These are phyloP conservation scores for Botia almorhae DNA, from an alignment of 2,797 vertebrate genomes.

Conservation along the genomic window DNA sequence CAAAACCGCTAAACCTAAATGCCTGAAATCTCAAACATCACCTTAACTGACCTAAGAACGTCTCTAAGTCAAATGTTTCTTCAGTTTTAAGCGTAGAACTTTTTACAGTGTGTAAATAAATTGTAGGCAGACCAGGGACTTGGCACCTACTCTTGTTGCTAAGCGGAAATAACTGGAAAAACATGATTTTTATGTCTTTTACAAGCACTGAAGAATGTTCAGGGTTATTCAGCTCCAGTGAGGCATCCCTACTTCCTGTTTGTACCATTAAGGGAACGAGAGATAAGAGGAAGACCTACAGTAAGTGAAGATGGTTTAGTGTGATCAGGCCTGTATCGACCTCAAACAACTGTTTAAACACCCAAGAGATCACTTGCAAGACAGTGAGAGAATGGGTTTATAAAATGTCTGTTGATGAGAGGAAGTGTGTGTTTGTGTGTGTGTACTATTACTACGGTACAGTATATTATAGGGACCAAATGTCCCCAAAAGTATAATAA, in stretches of 20 bases:
- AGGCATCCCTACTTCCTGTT: not conserved
- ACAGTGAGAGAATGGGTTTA: not conserved
- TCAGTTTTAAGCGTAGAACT: not conserved
- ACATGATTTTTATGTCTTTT: not conserved
- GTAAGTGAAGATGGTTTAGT: slow-evolving; percentile 6
- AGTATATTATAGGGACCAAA: no score
- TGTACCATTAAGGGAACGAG: not conserved
- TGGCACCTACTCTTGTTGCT: not conserved
- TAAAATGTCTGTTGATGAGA: slow-evolving; percentile 20
- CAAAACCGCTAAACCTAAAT: not conserved
- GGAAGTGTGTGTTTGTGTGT: not conserved
- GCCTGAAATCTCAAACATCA: not conserved
- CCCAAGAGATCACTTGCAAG: slow-evolving; percentile 13
- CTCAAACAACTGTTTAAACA: slow-evolving; percentile 18
- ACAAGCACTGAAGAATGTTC: not conserved
- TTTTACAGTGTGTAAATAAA: not conserved
- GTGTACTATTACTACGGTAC: no score
- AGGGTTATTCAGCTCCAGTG: not conserved
- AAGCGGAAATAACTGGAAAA: not conserved
- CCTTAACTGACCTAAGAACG: not conserved
- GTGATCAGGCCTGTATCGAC: slow-evolving; percentile 15
- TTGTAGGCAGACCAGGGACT: not conserved
- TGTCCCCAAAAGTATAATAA: no score
- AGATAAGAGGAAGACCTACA: not conserved
- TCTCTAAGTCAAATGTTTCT: not conserved